A percentile compares a stretch with the other conserved stretches of the same genome.
Evolutionary conservation across 2,113 vertebrate species (phyloP).

Genomic region (Mormyrus iriodes): DNA sequence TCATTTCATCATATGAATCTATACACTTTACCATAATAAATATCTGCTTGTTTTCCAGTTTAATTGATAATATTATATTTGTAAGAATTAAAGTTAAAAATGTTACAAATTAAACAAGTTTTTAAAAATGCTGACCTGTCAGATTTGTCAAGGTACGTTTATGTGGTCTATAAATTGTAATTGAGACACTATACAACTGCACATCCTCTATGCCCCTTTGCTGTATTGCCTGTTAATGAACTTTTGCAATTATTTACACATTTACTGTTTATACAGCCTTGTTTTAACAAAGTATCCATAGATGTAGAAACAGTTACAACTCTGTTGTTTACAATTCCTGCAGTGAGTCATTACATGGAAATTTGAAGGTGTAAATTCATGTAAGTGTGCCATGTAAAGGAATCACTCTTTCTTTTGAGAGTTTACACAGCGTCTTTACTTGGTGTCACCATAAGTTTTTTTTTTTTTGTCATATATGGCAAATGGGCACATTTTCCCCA

Average conservation of each 20-base stretch:
- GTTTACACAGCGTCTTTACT: not conserved
- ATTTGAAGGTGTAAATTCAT: not conserved
- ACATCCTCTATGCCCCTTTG: not conserved
- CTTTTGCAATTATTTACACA: not conserved
- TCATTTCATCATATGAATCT: not conserved
- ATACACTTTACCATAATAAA: not conserved
- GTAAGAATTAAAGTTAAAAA: not conserved
- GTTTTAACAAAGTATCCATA: not conserved
- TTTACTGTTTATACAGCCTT: not conserved
- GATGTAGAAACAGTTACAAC: not conserved
- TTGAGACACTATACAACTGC: not conserved
- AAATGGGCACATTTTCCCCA: not conserved
- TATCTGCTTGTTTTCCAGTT: not conserved
- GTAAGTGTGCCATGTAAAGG: not conserved
- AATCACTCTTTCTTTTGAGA: not conserved
- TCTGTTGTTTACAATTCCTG: not conserved
- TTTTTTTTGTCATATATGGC: not conserved
- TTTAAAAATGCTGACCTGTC: not conserved
- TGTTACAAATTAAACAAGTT: not conserved
- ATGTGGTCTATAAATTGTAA: not conserved
- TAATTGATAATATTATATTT: not conserved
- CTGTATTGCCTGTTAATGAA: not conserved
- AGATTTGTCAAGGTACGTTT: not conserved
- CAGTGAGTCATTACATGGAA: slow-evolving; percentile 3
- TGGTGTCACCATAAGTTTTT: not conserved